Evolutionary conservation across 2,888 invertebrate genomes (phyloP), one percentile per base, ranked within the genome.

Genomic region (Phytoseiulus persimilis): DNA sequence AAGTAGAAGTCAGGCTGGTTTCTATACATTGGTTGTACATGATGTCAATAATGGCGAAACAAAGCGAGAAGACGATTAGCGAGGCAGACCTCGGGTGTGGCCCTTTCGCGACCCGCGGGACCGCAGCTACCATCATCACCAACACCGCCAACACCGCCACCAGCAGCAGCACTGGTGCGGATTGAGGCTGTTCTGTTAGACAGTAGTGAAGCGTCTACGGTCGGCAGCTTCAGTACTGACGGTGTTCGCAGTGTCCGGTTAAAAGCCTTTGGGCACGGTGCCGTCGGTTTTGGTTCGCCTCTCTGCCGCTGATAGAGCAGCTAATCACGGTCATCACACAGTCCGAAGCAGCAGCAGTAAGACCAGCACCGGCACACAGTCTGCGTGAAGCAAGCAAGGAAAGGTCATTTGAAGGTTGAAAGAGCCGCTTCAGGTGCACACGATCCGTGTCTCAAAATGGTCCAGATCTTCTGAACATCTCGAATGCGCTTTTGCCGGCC

Each of bases 251-350:
- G 65, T 65, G 65, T 65, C 65, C 65, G 65, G 65, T 65, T 65
- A 65, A 65, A 65, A 65, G 65, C 65, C 65, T 65, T 65, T 65
- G 65, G 65, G 65, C 65, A 65, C 65, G 65, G 65, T 65, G 65
- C 65, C 65, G 65, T 65, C 65, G 65, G 65, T 65, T 65, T 65
- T 28, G 65, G 65, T 65, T 65, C 65, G 65, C 65, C 28, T 65
- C 65, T 65, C 65, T 65, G 65, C 65, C 18, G 65, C 65, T 28
- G 65, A 65, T 65, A 65, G 65, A 65, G 18, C 65, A 65, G 65
- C 65, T 65, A 65, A 65, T 65, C 65, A 65, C 65, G 65, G 65
- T 65, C 65, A 65, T 65, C 65, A 65, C 65, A 65, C 65, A 65
- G 65, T 65, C 65, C 65, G 65, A 65, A 65, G 28, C 65, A 65